Conservation (phyloP, 2,113 vertebrate species). For the Notiomystis cincta region DNA sequence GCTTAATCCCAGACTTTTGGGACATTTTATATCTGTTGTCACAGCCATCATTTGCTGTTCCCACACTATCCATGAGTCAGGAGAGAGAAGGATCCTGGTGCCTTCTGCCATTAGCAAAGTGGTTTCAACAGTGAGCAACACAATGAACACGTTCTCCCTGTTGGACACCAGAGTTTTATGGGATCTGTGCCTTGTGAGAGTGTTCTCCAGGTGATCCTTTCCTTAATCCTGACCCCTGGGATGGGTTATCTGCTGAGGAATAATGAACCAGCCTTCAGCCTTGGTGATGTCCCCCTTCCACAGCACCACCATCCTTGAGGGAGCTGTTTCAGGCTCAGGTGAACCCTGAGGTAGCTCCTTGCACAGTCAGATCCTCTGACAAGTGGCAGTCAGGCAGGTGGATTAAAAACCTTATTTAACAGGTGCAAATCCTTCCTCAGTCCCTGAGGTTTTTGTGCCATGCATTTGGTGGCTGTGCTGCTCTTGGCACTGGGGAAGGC, state of each 20-base stretch:
- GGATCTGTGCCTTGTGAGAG: not conserved
- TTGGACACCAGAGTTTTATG: fast-evolving
- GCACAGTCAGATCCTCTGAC: not conserved
- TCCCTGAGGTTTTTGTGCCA: not conserved
- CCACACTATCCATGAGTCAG: not conserved
- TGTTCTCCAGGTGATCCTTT: not conserved
- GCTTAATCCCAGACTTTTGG: not conserved
- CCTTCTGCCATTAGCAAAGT: not conserved
- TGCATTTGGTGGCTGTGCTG: fast-evolving
- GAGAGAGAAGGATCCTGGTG: not conserved
- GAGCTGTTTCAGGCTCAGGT: not conserved
- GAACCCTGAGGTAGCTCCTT: not conserved
- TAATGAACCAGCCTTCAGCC: not conserved
- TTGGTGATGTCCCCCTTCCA: fast-evolving
- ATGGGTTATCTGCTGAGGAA: not conserved
- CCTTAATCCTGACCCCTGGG: not conserved
- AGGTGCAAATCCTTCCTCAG: not conserved
- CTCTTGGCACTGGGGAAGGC: not conserved
- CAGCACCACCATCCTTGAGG: not conserved
- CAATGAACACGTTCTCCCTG: fast-evolving
- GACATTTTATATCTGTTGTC: fast-evolving
- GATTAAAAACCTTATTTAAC: not conserved
- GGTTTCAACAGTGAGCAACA: not conserved
- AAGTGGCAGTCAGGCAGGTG: not conserved
- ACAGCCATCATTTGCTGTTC: not conserved